Base-by-base conservation (phyloP, 35 echinoderm and acorn worm genomes). In the Ophioderma brevispina region DNA sequence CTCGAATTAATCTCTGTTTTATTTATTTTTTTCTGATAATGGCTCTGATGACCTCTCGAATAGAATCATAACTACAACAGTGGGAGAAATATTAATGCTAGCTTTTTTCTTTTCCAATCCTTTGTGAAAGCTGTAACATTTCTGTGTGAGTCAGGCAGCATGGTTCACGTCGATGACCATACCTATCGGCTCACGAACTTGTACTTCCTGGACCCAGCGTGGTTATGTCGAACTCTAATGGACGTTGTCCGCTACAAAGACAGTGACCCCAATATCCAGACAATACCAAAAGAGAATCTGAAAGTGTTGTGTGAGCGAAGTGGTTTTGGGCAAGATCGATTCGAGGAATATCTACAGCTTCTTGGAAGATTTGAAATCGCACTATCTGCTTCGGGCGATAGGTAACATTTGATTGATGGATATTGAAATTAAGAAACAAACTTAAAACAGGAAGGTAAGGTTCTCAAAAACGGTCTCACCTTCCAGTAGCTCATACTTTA, bases 131-230 rank as follows among this genome's bases (percentile, higher is more conserved):
- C n/a, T n/a, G n/a, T n/a, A n/a, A n/a, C n/a, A n/a, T n/a, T n/a
- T n/a, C n/a, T n/a, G n/a, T n/a, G n/a, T n/a, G n/a, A n/a, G n/a
- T n/a, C n/a, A n/a, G n/a, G n/a, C n/a, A n/a, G n/a, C n/a, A n/a
- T n/a, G n/a, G n/a, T n/a, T n/a, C n/a, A n/a, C 70, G 89, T 85
- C 87, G 81, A 76, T 36, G 92, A 94, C 42, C 92, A 94, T 21
- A 55, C 90, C 35, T 81, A 85, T 79, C 81, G 87, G 11, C 37
- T 94, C 13, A 94, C 56, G 37, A 89, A 81, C 87, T 35, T 94
- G 0, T 94, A 94, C 81, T 94, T 94, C 87, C 79, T 94, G 4
- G 92, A 94, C 35, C 92, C 92, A 0, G 81, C 85, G 14, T 94
- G 92, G 92, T 81, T 94, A 25, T 82, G 80, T 39, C 23, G 70